Conservation (phyloP, 2,113 vertebrate species). For the Sakesphorus luctuosus region DNA sequence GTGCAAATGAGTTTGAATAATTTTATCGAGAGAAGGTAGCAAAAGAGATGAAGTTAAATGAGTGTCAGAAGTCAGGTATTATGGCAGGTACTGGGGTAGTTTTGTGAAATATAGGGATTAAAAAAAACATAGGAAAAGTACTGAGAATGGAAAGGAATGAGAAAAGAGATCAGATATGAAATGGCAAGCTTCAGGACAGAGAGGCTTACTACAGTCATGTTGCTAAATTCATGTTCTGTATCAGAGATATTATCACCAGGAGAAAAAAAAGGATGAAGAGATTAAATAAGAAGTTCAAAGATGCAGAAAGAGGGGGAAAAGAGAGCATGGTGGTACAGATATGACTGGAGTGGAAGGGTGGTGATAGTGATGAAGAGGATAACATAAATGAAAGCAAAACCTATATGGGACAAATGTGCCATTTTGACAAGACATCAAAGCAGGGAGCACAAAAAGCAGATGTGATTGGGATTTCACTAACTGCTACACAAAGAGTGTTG, state of each 20-base stretch:
- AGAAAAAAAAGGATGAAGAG: background rate
- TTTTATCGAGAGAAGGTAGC: background rate
- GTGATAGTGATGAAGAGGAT: background rate
- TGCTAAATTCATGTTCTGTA: background rate
- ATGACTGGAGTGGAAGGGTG: background rate
- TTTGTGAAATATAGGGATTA: background rate
- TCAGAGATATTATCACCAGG: background rate
- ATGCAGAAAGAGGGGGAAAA: background rate
- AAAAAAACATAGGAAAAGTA: background rate
- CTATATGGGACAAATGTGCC: background rate
- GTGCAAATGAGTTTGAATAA: background rate
- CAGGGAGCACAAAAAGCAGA: background rate
- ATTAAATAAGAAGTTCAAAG: background rate
- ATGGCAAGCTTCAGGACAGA: background rate
- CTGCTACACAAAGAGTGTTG: background rate
- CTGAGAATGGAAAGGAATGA: background rate
- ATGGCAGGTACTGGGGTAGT: background rate
- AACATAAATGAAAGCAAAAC: background rate
- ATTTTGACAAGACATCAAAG: background rate
- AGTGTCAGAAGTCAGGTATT: background rate
- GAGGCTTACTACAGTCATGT: background rate
- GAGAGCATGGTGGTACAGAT: background rate
- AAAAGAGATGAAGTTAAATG: background rate
- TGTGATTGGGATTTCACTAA: background rate
- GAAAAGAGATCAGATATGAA: background rate